Evolutionary conservation across 2,797 vertebrate species (phyloP), one percentile per base, ranked within the genome.

Genomic region (Sebastiscus tertius): DNA sequence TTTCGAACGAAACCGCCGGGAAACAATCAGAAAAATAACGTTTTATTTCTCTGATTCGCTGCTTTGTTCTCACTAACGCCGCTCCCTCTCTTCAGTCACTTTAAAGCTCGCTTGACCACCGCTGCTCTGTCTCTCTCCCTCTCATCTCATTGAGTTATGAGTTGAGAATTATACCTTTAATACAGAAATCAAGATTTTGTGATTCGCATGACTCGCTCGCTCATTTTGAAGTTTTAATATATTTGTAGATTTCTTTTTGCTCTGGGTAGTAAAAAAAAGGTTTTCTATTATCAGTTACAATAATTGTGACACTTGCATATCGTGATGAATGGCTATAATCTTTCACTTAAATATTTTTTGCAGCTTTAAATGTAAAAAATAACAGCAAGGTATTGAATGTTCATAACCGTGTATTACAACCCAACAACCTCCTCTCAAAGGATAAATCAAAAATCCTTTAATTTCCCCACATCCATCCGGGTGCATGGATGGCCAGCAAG

Each of bases 141-240:
- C 39, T 42, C 39, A 6, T 14, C 6, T 42, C 39, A 42, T 42
- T 42, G 39, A 42, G 39, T 16, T 42, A 16, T 42, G 39, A 39
- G 36, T 14, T 39, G 36, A 39, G 36, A 39, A 16, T 42, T 42
- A 42, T 42, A 16, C 39, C 39, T 16, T 16, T 42, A 16, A 67
- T 58, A 61, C 33, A 49, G 66, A 75, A 77, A 22, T 66, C 22
- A 72, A 34, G 78, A 80, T 58, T 73, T 52, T 54, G 73, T 69
- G 39, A 56, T 56, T 12, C 26, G 54, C 22, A 24, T 24, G 54
- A 24, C 11, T 69, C 34, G 34, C 10, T 34, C 34, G 10, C 34
- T 34, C 10, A 34, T 34, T 11, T 34, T 11, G 16, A 18, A 72
- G 55, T 36, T 75, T 34, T 74, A 65, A 70, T 49, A 67, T 18